These are phyloP conservation scores for Rachycentron canadum DNA, from an alignment of 2,797 vertebrate genomes.

Conservation along the genomic window DNA sequence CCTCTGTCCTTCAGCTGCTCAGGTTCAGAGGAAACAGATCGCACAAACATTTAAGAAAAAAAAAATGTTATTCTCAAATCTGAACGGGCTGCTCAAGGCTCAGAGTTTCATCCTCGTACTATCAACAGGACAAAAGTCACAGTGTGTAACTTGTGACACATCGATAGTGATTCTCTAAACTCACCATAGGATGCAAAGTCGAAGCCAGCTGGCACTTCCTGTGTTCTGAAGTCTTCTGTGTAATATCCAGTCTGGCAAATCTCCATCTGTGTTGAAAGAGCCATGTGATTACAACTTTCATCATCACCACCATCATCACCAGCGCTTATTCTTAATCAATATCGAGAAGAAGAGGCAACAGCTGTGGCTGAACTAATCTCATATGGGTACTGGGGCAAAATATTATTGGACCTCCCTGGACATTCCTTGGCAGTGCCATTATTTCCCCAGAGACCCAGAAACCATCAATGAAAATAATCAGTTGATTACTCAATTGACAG, in stretches of 20 bases:
- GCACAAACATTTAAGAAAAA: slow-evolving; percentile 43
- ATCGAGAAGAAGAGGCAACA: neutral
- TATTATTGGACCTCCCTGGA: neutral
- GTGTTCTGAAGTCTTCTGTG: slow-evolving; percentile 86
- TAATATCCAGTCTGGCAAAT: slow-evolving; percentile 84
- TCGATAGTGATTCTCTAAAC: slow-evolving; percentile 39
- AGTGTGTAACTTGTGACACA: slow-evolving; percentile 8
- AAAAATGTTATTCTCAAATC: neutral
- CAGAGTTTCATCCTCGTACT: neutral
- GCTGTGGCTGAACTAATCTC: neutral
- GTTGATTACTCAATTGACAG: neutral
- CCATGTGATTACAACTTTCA: slow-evolving; percentile 15
- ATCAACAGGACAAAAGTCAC: neutral
- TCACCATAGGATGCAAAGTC: slow-evolving; percentile 87
- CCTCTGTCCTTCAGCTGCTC: slow-evolving; percentile 84
- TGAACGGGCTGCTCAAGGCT: slow-evolving; percentile 4
- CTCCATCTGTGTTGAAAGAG: slow-evolving; percentile 80
- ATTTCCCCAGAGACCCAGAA: neutral
- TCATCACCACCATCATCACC: neutral
- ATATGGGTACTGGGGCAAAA: neutral
- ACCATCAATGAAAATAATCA: neutral
- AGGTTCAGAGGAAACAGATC: slow-evolving; percentile 78
- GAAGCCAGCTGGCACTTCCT: slow-evolving; percentile 87
- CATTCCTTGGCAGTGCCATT: neutral
- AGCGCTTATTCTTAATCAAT: neutral